Conservation (phyloP, 2,888 invertebrate genomes). For the Drosophila mimica region DNA sequence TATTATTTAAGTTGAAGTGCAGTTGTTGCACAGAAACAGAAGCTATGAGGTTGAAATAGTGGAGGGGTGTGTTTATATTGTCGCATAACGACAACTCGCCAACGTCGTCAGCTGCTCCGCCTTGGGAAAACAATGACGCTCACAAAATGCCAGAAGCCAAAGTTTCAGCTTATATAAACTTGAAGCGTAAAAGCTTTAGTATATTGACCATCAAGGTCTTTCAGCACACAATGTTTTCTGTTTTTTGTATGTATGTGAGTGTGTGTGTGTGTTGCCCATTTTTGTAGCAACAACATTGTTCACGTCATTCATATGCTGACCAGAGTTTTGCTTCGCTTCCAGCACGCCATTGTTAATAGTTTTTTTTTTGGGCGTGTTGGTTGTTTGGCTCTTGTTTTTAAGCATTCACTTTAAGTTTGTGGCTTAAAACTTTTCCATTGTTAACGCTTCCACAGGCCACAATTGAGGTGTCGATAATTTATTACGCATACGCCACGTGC, state of each 20-base stretch:
- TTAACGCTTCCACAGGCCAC: constrained; percentile 31
- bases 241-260: not conserved
- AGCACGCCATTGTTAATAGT: constrained; percentile 32
- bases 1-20: constrained; percentile 18
- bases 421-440: constrained; percentile 48
- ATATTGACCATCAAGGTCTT: constrained; percentile 56
- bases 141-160: constrained; percentile 38
- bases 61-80: constrained; percentile 10
- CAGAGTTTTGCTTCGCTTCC: constrained; percentile 36
- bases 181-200: constrained; percentile 22
- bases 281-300: constrained; percentile 25
- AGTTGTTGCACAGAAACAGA: constrained; percentile 29
- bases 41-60: not conserved
- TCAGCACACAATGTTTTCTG: constrained; percentile 4
- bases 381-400: constrained; percentile 16
- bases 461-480: constrained; percentile 40
- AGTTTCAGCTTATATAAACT: constrained; percentile 30
- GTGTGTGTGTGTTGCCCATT: not conserved
- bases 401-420: constrained; percentile 20
- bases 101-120: constrained; percentile 12
- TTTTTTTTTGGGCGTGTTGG: constrained; percentile 1
- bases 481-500: constrained; percentile 57
- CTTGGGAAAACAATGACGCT: constrained; percentile 43
- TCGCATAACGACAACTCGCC: constrained; percentile 47
- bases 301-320: constrained; percentile 60